Evolutionary conservation across 2,888 invertebrate species (phyloP).

Genomic region (Steinernema hermaphroditum): DNA sequence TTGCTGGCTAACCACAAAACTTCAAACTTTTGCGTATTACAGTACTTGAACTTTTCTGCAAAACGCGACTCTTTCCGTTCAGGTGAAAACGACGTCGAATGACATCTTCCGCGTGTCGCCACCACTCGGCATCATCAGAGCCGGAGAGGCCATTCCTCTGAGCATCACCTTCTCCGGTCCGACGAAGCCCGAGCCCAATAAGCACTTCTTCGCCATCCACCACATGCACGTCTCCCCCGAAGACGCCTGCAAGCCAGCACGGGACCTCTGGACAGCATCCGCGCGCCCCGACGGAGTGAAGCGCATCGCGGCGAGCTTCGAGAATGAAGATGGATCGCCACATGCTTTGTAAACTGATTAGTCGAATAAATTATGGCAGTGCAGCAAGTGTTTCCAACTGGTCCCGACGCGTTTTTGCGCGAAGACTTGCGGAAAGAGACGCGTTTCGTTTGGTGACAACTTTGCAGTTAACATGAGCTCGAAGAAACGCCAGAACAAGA

Average conservation of each 20-base stretch:
- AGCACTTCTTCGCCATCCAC: conserved; percentile 57
- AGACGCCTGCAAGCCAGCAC: neutral
- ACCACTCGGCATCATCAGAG: conserved; percentile 50
- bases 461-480: no score
- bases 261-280: neutral
- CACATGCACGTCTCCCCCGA: conserved; percentile 36
- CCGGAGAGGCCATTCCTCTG: conserved; percentile 43
- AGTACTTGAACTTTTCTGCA: neutral
- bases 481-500: no score
- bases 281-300: neutral
- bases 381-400: no score
- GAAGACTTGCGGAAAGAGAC: no score
- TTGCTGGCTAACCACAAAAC: neutral
- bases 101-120: conserved; percentile 42
- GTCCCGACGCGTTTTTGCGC: no score
- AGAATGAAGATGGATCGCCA: neutral
- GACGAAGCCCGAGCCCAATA: conserved; percentile 37
- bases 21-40: neutral
- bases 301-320: conserved; percentile 1
- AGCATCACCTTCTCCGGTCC: conserved; percentile 42
- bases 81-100: conserved; percentile 32
- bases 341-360: neutral
- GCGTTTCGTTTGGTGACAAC: no score
- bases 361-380: no score
- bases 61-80: neutral